These are phyloP conservation scores for Drosophila pseudotalamancana DNA, from an alignment of 2,888 invertebrate genomes.

Conservation along the genomic window DNA sequence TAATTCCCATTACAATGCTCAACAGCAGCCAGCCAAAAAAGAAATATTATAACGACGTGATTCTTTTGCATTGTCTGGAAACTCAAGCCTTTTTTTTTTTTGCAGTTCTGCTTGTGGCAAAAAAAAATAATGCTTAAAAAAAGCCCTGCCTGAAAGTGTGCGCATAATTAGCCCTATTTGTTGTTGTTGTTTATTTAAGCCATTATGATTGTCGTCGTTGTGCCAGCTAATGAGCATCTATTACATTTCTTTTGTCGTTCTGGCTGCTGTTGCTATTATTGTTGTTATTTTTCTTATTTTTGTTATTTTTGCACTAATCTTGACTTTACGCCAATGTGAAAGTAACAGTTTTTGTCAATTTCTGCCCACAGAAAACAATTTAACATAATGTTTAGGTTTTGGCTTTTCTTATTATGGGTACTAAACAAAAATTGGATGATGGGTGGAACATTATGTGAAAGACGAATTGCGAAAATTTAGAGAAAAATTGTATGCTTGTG, in stretches of 20 bases:
- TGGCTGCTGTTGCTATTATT: slow-evolving; percentile 29
- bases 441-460: background rate
- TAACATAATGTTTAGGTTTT: slow-evolving; percentile 10
- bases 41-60: slow-evolving; percentile 63
- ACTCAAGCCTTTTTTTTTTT: slow-evolving; percentile 30
- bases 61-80: slow-evolving; percentile 64
- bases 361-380: slow-evolving; percentile 18
- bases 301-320: slow-evolving; percentile 57
- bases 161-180: slow-evolving; percentile 76
- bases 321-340: slow-evolving; percentile 61
- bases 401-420: slow-evolving; percentile 18
- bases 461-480: background rate
- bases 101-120: slow-evolving; percentile 31
- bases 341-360: slow-evolving; percentile 65
- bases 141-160: slow-evolving; percentile 61
- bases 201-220: slow-evolving; percentile 40
- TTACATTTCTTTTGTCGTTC: slow-evolving; percentile 69
- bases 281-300: slow-evolving; percentile 26
- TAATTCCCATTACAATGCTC: slow-evolving; percentile 39
- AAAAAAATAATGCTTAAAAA: slow-evolving; percentile 22
- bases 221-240: slow-evolving; percentile 72
- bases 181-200: slow-evolving; percentile 34
- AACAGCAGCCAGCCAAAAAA: slow-evolving; percentile 32
- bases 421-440: background rate
- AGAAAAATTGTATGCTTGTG: no score